phyloP scores from a whole-genome alignment of 2,113 vertebrate species.

The Apistogramma diplotaenia region DNA sequence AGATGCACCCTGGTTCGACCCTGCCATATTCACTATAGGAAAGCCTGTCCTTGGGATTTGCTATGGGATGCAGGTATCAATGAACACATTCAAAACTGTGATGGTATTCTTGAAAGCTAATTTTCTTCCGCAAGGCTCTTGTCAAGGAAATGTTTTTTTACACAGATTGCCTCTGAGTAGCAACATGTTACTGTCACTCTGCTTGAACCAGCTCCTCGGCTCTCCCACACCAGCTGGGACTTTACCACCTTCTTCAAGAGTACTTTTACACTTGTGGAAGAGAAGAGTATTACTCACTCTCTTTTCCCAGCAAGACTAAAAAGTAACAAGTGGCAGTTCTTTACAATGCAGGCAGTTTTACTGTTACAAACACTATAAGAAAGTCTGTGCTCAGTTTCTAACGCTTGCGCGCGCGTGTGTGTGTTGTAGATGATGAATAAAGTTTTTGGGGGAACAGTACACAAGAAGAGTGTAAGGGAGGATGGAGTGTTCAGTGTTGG shows the following conservation, averaged over 20 bases:
- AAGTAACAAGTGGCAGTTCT: background rate
- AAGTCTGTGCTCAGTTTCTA: background rate
- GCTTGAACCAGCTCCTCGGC: slow-evolving; percentile 3
- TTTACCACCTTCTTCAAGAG: slow-evolving; percentile 29
- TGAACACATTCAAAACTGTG: background rate
- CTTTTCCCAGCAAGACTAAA: background rate
- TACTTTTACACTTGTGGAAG: slow-evolving; percentile 15
- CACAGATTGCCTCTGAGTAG: background rate
- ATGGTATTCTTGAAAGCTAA: background rate
- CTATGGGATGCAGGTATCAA: slow-evolving; percentile 96
- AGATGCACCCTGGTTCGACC: slow-evolving; percentile 97
- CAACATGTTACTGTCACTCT: background rate
- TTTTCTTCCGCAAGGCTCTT: background rate
- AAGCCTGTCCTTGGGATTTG: slow-evolving; percentile 97
- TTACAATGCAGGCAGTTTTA: background rate
- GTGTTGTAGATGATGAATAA: slow-evolving; percentile 98
- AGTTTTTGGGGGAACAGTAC: slow-evolving; percentile 96
- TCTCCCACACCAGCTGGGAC: slow-evolving; percentile 13
- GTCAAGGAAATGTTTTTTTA: slow-evolving; percentile 1
- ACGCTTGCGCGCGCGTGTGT: slow-evolving; percentile 13
- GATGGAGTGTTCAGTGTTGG: slow-evolving; percentile 94
- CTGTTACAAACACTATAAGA: background rate
- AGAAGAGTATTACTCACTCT: background rate
- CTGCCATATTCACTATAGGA: slow-evolving; percentile 96
- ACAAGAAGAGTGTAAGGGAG: slow-evolving; percentile 94